Evolutionary conservation across 53 echinoderm and acorn worm species (phyloP), one percentile per base, ranked within the genome.

Genomic region (Arbacia lixula): DNA sequence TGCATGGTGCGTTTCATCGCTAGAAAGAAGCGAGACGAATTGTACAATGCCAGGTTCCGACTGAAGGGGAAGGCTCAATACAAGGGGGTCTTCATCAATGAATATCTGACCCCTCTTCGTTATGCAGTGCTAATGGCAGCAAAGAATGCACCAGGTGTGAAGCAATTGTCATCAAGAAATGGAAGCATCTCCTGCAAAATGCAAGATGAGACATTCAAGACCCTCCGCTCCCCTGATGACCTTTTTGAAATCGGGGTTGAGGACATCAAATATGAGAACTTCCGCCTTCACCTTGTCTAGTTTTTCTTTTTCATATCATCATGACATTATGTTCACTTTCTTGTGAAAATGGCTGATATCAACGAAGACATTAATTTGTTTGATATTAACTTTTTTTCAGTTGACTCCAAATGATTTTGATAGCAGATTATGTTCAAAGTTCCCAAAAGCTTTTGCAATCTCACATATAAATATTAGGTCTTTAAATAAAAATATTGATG

Each of bases 121-220:
- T 74, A 74, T 19, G 53, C 52, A 2, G 11, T 74, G 1, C 53
- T 74, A 34, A 74, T 74, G 74, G 53, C 33, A 32, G 74, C 74
- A 19, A 74, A 74, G 53, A 74, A 74, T 32, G 53, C 74, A 74
- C 74, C 74, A 53, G 53, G 53, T 52, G 74, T 74, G 33, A 74
- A 74, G 35, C 31, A 30, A 32, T 52, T 74, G 74, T 14, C 74
- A 51, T 52, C 74, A 1, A 74, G 53, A 51, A 27, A 74, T 52
- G 74, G 74, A 32, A 74, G 53, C 74, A 74, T 74, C 52, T 27
- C 34, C 34, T 74, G 74, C 53, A 74, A 74, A 32, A 74, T 74
- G 74, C 16, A 53, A 4, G 74, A 51, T 33, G 53, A 74, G 8
- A 6, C 30, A 12, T 74, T 52, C 53, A 30, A 52, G 30, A 74